Evolutionary conservation across 2,797 vertebrate genomes (phyloP).

Genomic region (Sebastes hubbsi): DNA sequence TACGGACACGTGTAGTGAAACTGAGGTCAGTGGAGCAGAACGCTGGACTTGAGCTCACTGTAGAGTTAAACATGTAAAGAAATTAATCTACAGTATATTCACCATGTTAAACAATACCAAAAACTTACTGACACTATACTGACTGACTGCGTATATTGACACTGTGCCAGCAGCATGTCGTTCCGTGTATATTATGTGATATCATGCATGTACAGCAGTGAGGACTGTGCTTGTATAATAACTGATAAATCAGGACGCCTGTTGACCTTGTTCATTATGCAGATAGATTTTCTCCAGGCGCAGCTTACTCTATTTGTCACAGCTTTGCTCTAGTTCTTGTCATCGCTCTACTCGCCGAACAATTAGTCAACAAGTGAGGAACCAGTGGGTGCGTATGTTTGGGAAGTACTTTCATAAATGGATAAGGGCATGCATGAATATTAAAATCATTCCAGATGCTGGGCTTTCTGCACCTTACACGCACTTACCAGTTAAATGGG

Average conservation of each 20-base stretch:
- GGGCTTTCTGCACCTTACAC: constrained; percentile 51
- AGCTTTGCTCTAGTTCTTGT: constrained; percentile 48
- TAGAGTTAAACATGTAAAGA: neutral
- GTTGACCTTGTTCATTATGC: constrained; percentile 60
- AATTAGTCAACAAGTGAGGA: constrained; percentile 65
- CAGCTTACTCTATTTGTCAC: constrained; percentile 45
- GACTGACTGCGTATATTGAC: neutral
- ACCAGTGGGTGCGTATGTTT: constrained; percentile 51
- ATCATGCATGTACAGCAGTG: neutral
- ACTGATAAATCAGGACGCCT: constrained; percentile 33
- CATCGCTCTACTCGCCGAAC: constrained; percentile 32
- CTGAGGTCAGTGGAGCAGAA: neutral
- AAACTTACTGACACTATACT: neutral
- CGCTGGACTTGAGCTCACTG: neutral
- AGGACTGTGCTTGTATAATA: constrained; percentile 16
- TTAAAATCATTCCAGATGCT: constrained; percentile 65
- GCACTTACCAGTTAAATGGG: constrained; percentile 63
- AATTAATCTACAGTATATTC: neutral
- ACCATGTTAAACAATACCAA: neutral
- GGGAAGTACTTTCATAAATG: constrained; percentile 57
- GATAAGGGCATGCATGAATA: constrained; percentile 50
- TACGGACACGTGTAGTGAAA: neutral
- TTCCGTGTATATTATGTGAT: neutral
- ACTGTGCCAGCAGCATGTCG: constrained; percentile 1
- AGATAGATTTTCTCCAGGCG: neutral